These are phyloP conservation scores for Meriones unguiculatus DNA, from an alignment of 2,113 vertebrate species.

Conservation along the genomic window DNA sequence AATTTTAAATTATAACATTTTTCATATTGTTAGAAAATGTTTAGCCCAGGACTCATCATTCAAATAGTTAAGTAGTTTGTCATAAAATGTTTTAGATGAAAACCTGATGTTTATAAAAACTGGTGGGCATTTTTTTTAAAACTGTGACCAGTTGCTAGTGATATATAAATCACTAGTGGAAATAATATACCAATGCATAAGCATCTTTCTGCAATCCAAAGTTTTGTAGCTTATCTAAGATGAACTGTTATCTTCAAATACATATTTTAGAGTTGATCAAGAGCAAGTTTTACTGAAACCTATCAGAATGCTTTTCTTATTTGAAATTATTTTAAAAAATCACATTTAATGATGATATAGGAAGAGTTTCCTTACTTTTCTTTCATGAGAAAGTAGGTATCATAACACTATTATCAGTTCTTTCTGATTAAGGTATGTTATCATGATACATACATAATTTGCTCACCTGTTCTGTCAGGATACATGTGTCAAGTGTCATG, in stretches of 20 bases:
- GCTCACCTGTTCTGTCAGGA: neutral
- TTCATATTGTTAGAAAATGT: neutral
- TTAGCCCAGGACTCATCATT: neutral
- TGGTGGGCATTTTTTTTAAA: neutral
- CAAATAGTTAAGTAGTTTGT: neutral
- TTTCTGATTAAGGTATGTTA: neutral
- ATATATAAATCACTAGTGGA: neutral
- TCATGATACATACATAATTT: neutral
- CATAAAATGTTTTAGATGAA: neutral
- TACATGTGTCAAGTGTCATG: accelerated
- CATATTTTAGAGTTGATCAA: neutral
- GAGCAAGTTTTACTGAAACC: neutral
- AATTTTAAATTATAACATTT: neutral
- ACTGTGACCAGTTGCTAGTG: neutral
- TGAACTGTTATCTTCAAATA: neutral
- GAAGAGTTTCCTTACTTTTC: neutral
- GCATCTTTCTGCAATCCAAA: neutral
- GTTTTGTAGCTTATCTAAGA: neutral
- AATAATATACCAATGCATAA: neutral
- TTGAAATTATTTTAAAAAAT: neutral
- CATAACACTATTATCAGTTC: neutral
- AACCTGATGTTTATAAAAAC: neutral
- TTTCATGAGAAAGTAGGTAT: neutral
- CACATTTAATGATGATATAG: accelerated
- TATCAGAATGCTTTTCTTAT: neutral